Evolutionary conservation across 1,140 invertebrate genomes (phyloP), one percentile per base, ranked within the genome.

Genomic region (Scaptomyza pallida): DNA sequence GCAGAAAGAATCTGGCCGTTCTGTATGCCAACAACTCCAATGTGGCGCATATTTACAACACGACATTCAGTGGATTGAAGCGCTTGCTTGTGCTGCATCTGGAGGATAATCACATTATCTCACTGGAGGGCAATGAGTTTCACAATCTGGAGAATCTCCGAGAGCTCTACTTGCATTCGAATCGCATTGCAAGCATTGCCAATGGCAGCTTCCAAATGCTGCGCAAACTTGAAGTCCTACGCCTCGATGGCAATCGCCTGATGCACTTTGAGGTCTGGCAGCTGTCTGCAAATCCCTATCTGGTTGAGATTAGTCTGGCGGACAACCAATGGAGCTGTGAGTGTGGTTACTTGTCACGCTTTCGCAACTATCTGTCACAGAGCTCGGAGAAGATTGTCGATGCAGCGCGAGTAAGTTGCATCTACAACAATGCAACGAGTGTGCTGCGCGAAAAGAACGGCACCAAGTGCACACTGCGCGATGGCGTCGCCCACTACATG

Each of bases 251-350:
- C 74, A 98, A 98, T 92, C 93, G 94, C 37, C 94, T 98, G 86
- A 93, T 94, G 75, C 94, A 95, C 63, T 98, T 97, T 83, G 86
- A 95, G 92, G 92, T 96, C 91, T 95, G 96, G 96, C 93, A 95
- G 93, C 89, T 97, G 69, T 92, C 93, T 26, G 91, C 94, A 51
- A 96, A 96, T 92, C 94, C 95, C 6, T 95, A 96, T 90, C 93
- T 98, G 67, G 94, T 95, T 5, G 95, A 96, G 78, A 94, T 98
- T 68, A 95, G 94, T 33, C 91, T 98, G 40, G 93, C 95, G n/a
- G 94, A 94, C 48, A 98, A 98, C 91, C 95, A 95, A 13, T 98
- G 97, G 97, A 96, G 94, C 54, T 98, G 97, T 91, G 96, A 97
- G 75, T 98, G 97, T 92, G 92, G 94, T 43, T 98, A 96, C 89